These are phyloP conservation scores for Motacilla alba DNA, from an alignment of 2,113 vertebrate genomes.

Conservation along the genomic window DNA sequence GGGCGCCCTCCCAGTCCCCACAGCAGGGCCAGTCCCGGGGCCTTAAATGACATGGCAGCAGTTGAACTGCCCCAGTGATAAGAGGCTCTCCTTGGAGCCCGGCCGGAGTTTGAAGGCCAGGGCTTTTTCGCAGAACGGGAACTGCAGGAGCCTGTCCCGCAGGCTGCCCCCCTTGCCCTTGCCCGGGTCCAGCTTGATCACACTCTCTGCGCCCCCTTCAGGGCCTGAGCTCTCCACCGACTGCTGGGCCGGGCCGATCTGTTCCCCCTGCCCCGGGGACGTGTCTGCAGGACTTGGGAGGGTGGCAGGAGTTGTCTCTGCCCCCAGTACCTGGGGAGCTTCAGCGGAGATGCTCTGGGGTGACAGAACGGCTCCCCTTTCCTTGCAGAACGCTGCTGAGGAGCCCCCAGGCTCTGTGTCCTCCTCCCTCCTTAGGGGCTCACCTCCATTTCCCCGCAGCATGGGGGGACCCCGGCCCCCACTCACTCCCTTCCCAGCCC, in stretches of 20 bases:
- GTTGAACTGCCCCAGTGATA: slow-evolving; percentile 88
- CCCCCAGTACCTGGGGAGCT: background rate
- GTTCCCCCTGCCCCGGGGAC: background rate
- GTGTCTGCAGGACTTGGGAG: background rate
- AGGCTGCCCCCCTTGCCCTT: slow-evolving; percentile 78
- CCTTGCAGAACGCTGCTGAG: background rate
- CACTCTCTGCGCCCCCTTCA: background rate
- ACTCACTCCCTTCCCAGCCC: background rate
- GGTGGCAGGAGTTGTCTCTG: background rate
- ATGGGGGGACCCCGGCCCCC: background rate
- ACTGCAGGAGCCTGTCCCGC: slow-evolving; percentile 66
- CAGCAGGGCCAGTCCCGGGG: accelerated
- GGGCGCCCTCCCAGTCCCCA: background rate
- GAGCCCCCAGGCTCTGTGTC: background rate
- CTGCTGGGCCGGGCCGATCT: background rate
- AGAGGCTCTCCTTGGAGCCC: slow-evolving; percentile 80
- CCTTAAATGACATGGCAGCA: slow-evolving; percentile 84
- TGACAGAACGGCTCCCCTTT: background rate
- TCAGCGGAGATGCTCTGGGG: background rate
- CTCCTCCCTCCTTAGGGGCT: background rate
- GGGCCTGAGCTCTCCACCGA: background rate
- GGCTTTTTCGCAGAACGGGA: slow-evolving; percentile 65
- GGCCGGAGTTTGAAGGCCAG: slow-evolving; percentile 61
- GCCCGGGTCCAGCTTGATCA: slow-evolving; percentile 64
- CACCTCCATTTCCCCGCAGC: slow-evolving; percentile 45